Conservation (phyloP, 2,797 vertebrate genomes). For the Ctenopoma kingsleyae region DNA sequence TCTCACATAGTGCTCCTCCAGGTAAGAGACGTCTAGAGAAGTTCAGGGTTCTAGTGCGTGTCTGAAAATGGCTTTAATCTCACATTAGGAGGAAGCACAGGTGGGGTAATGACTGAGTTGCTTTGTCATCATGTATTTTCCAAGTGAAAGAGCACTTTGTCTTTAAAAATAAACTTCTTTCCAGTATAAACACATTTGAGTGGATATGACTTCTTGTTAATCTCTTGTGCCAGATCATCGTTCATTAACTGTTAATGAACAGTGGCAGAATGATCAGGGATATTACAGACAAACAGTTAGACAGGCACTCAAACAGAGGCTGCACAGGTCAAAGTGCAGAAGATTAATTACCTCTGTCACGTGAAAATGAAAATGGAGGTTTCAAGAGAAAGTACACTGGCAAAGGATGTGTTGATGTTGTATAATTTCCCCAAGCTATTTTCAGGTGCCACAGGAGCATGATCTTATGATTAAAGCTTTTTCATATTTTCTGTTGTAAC, state of each 20-base stretch:
- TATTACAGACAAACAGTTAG: slow-evolving; percentile 69
- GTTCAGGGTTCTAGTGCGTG: too few species aligned
- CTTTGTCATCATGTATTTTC: not conserved
- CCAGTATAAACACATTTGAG: slow-evolving; percentile 53
- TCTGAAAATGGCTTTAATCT: not conserved
- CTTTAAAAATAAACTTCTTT: slow-evolving; percentile 33
- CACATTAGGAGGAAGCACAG: not conserved
- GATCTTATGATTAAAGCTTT: slow-evolving; percentile 44
- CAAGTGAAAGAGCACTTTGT: slow-evolving; percentile 17
- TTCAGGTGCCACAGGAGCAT: slow-evolving; percentile 10
- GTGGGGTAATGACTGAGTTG: slow-evolving; percentile 5
- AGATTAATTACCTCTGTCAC: slow-evolving; percentile 65
- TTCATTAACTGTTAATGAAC: slow-evolving; percentile 82
- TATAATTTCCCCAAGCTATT: slow-evolving; percentile 11
- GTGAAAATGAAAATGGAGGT: slow-evolving; percentile 50
- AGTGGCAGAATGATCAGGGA: slow-evolving; percentile 68
- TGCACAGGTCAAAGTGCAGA: slow-evolving; percentile 58
- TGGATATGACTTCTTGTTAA: slow-evolving; percentile 58
- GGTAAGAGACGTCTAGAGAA: too few species aligned
- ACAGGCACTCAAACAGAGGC: slow-evolving; percentile 52
- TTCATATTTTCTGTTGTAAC: too few species aligned
- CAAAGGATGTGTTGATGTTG: slow-evolving; percentile 5
- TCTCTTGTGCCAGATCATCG: slow-evolving; percentile 43
- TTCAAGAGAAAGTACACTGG: slow-evolving; percentile 18
- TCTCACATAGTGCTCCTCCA: too few species aligned